Percentiles rank a stretch among this genome's conserved stretches.
Evolutionary conservation across 30 jellyfish, hydroid and myxozoan genomes (phyloP).

Genomic region (Sanderia malayensis): DNA sequence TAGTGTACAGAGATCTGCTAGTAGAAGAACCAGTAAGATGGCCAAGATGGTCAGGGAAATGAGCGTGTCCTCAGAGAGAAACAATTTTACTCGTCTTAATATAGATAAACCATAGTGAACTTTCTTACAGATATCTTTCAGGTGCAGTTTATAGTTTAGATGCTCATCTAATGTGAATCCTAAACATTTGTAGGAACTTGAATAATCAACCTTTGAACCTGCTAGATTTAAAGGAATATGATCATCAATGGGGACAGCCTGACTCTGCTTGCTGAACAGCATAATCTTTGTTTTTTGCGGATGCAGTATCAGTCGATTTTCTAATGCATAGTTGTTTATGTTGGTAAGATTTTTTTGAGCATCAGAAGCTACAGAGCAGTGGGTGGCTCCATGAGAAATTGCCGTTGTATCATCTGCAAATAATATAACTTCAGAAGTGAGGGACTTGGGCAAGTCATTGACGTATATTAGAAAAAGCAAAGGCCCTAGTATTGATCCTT

Average conservation of each 20-base stretch:
- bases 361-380: slow-evolving; percentile 12
- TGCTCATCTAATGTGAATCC: slow-evolving; percentile 17
- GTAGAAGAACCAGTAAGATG: not conserved
- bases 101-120: slow-evolving; percentile 20
- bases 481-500: slow-evolving; percentile 38
- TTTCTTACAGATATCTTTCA: not conserved
- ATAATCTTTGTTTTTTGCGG: slow-evolving; percentile 6
- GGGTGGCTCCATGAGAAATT: slow-evolving; percentile 3
- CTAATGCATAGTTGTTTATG: slow-evolving; percentile 26
- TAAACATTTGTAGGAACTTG: slow-evolving; percentile 15
- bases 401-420: slow-evolving; percentile 10
- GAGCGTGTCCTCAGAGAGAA: slow-evolving; percentile 33
- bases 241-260: slow-evolving; percentile 12
- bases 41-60: slow-evolving; percentile 5
- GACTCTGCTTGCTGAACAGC: not conserved
- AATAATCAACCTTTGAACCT: slow-evolving; percentile 3
- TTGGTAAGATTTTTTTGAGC: slow-evolving; percentile 17
- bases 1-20: not conserved
- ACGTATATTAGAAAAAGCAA: slow-evolving; percentile 22
- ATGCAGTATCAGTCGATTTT: slow-evolving; percentile 14
- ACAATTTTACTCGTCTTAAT: slow-evolving; percentile 4
- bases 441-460: slow-evolving; percentile 33
- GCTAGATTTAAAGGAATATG: not conserved
- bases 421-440: slow-evolving; percentile 15
- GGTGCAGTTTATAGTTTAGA: slow-evolving; percentile 3